Percentiles rank a stretch among this genome's conserved stretches.
Evolutionary conservation across 2,888 invertebrate species (phyloP).

Genomic region (Buathra laborator): DNA sequence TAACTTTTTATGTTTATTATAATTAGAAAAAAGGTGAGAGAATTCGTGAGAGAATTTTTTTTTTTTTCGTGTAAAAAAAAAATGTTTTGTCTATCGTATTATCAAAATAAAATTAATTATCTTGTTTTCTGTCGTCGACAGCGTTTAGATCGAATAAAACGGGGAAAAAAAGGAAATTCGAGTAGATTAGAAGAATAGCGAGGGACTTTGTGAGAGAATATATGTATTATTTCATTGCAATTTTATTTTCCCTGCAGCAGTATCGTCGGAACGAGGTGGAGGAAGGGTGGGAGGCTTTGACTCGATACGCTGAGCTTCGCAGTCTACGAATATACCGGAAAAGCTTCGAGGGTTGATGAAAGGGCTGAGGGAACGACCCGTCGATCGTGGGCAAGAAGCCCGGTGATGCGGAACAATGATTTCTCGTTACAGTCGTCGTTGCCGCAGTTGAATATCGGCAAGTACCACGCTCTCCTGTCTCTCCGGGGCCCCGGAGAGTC

Average conservation of each 20-base stretch:
- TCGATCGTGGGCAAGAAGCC: conserved; percentile 58
- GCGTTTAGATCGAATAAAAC: too few species aligned
- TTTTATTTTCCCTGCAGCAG: conserved; percentile 48
- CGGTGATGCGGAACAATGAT: conserved; percentile 67
- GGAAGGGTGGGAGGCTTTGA: neutral
- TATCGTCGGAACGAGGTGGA: conserved; percentile 1
- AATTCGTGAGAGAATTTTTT: neutral
- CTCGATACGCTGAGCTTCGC: conserved; percentile 39
- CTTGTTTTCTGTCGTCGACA: too few species aligned
- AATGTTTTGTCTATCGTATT: too few species aligned
- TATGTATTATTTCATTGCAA: conserved; percentile 33
- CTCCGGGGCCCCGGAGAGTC: neutral
- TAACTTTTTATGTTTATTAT: too few species aligned
- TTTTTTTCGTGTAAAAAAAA: neutral
- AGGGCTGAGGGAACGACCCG: conserved; percentile 42
- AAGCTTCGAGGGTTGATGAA: conserved; percentile 57
- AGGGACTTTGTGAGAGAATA: neutral
- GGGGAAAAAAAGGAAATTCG: neutral
- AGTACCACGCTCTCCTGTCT: conserved; percentile 17
- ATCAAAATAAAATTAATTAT: too few species aligned
- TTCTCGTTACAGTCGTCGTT: conserved; percentile 67
- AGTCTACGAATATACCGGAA: conserved; percentile 41
- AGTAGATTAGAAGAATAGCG: neutral
- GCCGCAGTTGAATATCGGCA: conserved; percentile 37
- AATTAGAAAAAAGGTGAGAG: neutral